Percentiles rank a stretch among this genome's conserved stretches.
Conservation (phyloP, 2,113 vertebrate genomes). For the Promerops cafer region DNA sequence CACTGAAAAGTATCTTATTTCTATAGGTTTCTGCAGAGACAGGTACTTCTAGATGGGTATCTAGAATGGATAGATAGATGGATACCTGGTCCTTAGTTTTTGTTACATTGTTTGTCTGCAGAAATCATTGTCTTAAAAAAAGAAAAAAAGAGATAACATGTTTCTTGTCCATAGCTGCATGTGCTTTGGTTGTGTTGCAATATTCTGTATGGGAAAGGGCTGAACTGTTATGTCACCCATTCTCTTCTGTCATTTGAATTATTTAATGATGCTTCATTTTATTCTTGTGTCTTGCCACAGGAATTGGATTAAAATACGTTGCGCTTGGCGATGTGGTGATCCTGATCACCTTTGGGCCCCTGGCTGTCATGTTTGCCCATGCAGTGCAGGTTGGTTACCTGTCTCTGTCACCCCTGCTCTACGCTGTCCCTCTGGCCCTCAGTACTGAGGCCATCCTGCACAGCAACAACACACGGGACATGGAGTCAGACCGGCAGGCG, state of each 20-base stretch:
- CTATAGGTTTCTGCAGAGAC: not conserved
- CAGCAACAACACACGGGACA: slow-evolving; percentile 97
- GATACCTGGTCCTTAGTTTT: not conserved
- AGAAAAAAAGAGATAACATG: not conserved
- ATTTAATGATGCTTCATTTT: not conserved
- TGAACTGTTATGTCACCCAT: not conserved
- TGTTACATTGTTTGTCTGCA: not conserved
- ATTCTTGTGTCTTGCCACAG: slow-evolving; percentile 66
- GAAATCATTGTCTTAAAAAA: not conserved
- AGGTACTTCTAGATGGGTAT: not conserved
- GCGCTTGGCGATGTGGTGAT: slow-evolving; percentile 94
- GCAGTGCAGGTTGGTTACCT: slow-evolving; percentile 95
- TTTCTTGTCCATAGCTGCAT: not conserved
- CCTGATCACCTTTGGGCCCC: slow-evolving; percentile 95
- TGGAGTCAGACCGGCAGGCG: slow-evolving; percentile 91
- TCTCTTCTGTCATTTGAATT: not conserved
- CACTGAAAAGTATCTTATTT: not conserved
- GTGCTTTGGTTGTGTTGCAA: fast-evolving
- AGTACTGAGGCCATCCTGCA: slow-evolving; percentile 97
- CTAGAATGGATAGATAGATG: no score
- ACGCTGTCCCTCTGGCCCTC: slow-evolving; percentile 90
- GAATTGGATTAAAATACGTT: slow-evolving; percentile 95
- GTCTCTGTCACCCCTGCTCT: slow-evolving; percentile 87
- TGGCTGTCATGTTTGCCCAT: slow-evolving; percentile 96
- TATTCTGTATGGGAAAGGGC: not conserved